These are phyloP conservation scores for Australoheros scitulus DNA, from an alignment of 2,113 vertebrate species.

Conservation along the genomic window DNA sequence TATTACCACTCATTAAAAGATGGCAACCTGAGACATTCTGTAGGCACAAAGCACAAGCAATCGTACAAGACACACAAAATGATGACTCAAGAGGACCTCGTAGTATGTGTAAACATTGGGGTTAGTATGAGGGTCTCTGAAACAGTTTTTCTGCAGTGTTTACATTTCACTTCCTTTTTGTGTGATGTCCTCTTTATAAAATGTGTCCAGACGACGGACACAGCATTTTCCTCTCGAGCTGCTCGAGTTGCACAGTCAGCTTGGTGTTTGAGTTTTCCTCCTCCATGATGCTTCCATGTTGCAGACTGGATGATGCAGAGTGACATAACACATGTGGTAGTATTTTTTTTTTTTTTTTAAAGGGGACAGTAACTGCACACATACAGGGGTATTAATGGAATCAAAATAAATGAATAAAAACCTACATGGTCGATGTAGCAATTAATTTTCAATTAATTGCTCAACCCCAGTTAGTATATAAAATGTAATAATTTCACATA, in stretches of 20 bases:
- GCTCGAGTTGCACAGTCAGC: too few species aligned
- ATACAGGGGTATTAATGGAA: background rate
- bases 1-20: constrained; percentile 2
- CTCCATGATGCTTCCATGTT: too few species aligned
- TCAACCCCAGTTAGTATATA: background rate
- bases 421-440: background rate
- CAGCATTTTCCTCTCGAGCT: too few species aligned
- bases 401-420: background rate
- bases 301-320: background rate
- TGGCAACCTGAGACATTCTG: background rate
- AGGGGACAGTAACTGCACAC: background rate
- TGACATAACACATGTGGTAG: background rate
- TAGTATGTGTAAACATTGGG: background rate
- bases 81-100: background rate
- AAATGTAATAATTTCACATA: background rate
- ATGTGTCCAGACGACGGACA: background rate
- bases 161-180: background rate
- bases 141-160: background rate
- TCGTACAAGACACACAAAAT: background rate
- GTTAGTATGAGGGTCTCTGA: background rate
- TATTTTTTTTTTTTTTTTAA: background rate
- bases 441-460: background rate
- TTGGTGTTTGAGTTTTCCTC: too few species aligned
- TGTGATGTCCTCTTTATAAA: background rate
- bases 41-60: background rate